These are phyloP conservation scores for Prolemur simus DNA, from an alignment of 2,113 vertebrate genomes.

Conservation along the genomic window DNA sequence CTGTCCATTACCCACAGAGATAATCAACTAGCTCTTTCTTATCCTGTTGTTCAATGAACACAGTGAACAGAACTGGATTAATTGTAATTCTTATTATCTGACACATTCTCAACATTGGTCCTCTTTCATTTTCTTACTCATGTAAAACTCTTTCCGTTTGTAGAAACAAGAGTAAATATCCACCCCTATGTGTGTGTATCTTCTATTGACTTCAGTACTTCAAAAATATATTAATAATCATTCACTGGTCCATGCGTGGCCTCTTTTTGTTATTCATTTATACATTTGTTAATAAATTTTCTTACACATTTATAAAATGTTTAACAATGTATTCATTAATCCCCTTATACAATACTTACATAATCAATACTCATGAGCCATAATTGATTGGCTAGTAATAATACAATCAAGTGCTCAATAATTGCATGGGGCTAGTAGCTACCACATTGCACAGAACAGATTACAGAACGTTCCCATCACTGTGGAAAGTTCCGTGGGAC, in stretches of 20 bases:
- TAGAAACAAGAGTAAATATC: not conserved
- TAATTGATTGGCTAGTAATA: not conserved
- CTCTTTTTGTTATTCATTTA: not conserved
- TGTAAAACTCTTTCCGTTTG: not conserved
- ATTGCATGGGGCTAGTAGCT: not conserved
- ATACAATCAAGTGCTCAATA: not conserved
- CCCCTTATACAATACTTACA: not conserved
- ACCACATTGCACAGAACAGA: not conserved
- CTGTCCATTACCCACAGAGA: not conserved
- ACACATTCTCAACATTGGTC: not conserved
- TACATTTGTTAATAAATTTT: not conserved
- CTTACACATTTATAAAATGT: not conserved
- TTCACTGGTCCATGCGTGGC: too few species aligned
- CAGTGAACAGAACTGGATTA: not conserved
- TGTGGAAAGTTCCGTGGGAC: not conserved
- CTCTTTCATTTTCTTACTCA: not conserved
- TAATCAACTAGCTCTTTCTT: not conserved
- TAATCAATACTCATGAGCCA: not conserved
- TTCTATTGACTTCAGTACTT: not conserved
- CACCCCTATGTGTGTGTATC: not conserved
- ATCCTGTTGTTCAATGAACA: not conserved
- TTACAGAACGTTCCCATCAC: too few species aligned
- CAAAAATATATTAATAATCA: not conserved
- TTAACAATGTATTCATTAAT: not conserved
- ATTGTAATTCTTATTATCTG: not conserved